Base-by-base conservation (phyloP, 1,140 invertebrate species). In the Drosophila pallidifrons region DNA sequence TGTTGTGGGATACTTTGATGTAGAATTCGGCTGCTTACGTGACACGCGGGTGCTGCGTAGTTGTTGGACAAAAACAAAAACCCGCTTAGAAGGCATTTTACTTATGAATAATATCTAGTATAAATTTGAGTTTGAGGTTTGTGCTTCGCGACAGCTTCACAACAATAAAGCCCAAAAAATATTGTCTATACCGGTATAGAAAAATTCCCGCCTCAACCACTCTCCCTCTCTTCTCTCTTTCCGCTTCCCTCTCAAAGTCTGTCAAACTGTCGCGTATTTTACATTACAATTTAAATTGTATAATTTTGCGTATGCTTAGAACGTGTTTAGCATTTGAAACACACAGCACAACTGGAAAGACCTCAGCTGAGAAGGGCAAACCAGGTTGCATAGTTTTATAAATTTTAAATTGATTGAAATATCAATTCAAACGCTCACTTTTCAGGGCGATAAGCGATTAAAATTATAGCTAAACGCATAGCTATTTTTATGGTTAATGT, bases 231-330 rank as follows among this genome's bases (percentile, higher is more conserved):
- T 41, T 10, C 11, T 41, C 41, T 47, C 10, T 6, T 6, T 11
- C 46, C 1, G 16, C 11, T 32, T 1, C 5, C n/a, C 15, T n/a
- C 13, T 45, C 3, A 28, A 25, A 52, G 3, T 65, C n/a, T 58
- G 54, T 51, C 15, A 55, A 54, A 0, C 32, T 57, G 60, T 73
- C 76, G 72, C 61, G 76, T 86, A 77, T 81, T 75, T 77, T 61
- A 79, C 73, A 88, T 83, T 87, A 88, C 82, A 88, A 68, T 80
- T 80, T 61, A 74, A 79, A 75, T 82, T 77, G 86, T 78, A 82
- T 79, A 76, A 82, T 87, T 61, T 76, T 67, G 72, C 51, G 63
- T 70, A 58, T 70, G 43, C 46, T 41, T 65, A 70, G 83, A 87
- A 88, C 85, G 83, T 88, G 83, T 88, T 88, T 70, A 74, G 83